phyloP scores from a whole-genome alignment of 1,140 invertebrate species.

The Popillia japonica region DNA sequence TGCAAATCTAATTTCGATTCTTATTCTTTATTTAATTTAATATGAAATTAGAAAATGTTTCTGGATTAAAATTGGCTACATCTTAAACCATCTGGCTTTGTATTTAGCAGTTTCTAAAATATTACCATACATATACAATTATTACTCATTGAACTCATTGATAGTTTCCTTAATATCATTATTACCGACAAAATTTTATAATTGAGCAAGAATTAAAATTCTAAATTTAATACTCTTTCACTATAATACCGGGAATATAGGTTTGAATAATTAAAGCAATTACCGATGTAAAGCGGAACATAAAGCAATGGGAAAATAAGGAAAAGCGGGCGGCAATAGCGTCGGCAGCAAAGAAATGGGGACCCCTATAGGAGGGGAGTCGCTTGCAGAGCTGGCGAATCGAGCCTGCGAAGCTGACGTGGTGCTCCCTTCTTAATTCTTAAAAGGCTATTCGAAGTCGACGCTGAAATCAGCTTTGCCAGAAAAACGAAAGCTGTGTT shows the following conservation, averaged over 20 bases:
- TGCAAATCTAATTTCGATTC: too few relatives aligned
- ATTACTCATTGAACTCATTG: too few relatives aligned
- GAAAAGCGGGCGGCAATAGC: background rate
- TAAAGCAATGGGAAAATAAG: slow-evolving; percentile 5
- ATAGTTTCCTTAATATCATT: too few relatives aligned
- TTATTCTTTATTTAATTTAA: too few relatives aligned
- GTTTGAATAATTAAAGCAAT: slow-evolving; percentile 45
- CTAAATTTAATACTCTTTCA: slow-evolving; percentile 15
- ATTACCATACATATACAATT: too few relatives aligned
- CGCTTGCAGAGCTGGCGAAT: slow-evolving; percentile 14
- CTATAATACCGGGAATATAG: background rate
- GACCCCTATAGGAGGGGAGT: background rate
- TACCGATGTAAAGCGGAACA: slow-evolving; percentile 42
- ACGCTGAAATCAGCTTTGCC: slow-evolving; percentile 51
- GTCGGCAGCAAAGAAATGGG: background rate
- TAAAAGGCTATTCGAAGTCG: slow-evolving; percentile 49
- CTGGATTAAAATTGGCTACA: too few relatives aligned
- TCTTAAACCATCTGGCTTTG: too few relatives aligned
- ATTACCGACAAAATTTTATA: too few relatives aligned
- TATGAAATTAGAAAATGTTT: too few relatives aligned
- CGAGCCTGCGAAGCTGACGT: slow-evolving; percentile 21
- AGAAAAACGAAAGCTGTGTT: slow-evolving; percentile 55
- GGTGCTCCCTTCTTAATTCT: slow-evolving; percentile 45
- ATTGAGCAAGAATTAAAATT: slow-evolving; percentile 22
- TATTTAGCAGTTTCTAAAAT: too few relatives aligned